A percentile compares a stretch with the other conserved stretches of the same genome.
Evolutionary conservation across 2,797 vertebrate genomes (phyloP).

Genomic region (Apodemus agrarius): DNA sequence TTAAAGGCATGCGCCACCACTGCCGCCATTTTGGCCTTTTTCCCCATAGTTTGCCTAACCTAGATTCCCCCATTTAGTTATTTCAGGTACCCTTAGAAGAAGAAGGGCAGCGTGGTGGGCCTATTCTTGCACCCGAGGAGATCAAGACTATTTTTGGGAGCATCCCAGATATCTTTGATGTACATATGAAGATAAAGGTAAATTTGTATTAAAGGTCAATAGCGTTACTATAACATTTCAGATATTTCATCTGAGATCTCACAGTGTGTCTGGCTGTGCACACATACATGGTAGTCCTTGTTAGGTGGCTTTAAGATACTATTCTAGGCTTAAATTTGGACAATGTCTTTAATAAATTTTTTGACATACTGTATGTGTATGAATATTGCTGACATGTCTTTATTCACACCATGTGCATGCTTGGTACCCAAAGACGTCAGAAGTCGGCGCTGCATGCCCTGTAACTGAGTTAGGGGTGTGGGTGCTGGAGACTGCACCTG

Average conservation of each 20-base stretch:
- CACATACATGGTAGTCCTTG: not conserved
- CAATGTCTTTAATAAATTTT: not conserved
- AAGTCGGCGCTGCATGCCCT: not conserved
- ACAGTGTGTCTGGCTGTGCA: not conserved
- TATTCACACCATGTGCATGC: not conserved
- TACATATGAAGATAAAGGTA: constrained; percentile 98
- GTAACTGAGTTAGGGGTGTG: not conserved
- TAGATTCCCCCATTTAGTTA: constrained; percentile 86
- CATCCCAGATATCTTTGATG: constrained; percentile 98
- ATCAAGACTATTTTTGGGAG: constrained; percentile 99
- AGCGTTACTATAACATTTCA: constrained; percentile 28
- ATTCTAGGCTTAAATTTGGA: not conserved
- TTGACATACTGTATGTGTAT: not conserved
- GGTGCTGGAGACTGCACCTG: not conserved
- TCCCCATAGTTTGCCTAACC: not conserved
- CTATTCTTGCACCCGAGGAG: constrained; percentile 97
- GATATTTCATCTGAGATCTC: not conserved
- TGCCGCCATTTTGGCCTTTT: not conserved
- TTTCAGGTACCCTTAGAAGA: constrained; percentile 97
- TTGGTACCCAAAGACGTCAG: not conserved
- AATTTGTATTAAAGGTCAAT: not conserved
- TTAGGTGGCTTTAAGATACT: not conserved
- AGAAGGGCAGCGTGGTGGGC: constrained; percentile 97
- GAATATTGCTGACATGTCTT: not conserved
- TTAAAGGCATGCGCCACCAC: too few species aligned